Conservation (phyloP, 2,113 vertebrate species). For the Etheostoma spectabile region DNA sequence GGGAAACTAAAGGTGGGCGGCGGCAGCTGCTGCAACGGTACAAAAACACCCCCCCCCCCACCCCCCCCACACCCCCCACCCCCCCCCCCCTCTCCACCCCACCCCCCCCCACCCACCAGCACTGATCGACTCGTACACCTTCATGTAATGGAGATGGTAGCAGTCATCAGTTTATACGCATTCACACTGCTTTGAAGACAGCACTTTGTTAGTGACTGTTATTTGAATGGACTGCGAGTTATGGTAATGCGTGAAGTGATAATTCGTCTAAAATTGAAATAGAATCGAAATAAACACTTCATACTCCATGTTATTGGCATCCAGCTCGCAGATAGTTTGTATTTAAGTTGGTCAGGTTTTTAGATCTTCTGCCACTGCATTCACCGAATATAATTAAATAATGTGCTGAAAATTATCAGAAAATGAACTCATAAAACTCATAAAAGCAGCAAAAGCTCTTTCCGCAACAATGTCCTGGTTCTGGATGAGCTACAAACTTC, state of each 20-base stretch:
- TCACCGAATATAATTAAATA: neutral
- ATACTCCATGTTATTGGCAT: neutral
- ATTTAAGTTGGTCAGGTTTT: neutral
- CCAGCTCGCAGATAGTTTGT: neutral
- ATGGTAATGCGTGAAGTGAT: neutral
- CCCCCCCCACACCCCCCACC: too few species aligned
- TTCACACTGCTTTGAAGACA: neutral
- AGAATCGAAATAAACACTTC: neutral
- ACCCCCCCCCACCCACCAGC: too few species aligned
- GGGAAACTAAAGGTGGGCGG: constrained; percentile 88
- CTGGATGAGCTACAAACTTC: neutral
- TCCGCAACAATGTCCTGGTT: neutral
- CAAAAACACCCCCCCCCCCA: neutral
- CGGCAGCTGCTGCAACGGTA: constrained; percentile 87
- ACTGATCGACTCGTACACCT: neutral
- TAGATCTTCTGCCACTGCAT: too few species aligned
- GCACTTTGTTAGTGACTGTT: too few species aligned
- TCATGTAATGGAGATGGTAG: neutral
- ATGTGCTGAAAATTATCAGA: neutral
- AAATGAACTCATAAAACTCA: neutral
- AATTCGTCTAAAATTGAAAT: neutral
- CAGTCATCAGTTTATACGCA: neutral
- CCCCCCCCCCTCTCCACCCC: too few species aligned
- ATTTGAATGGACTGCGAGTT: too few species aligned
- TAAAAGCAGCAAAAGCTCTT: neutral